phyloP scores from a whole-genome alignment of 2,113 vertebrate species.

The Apaloderma vittatum region DNA sequence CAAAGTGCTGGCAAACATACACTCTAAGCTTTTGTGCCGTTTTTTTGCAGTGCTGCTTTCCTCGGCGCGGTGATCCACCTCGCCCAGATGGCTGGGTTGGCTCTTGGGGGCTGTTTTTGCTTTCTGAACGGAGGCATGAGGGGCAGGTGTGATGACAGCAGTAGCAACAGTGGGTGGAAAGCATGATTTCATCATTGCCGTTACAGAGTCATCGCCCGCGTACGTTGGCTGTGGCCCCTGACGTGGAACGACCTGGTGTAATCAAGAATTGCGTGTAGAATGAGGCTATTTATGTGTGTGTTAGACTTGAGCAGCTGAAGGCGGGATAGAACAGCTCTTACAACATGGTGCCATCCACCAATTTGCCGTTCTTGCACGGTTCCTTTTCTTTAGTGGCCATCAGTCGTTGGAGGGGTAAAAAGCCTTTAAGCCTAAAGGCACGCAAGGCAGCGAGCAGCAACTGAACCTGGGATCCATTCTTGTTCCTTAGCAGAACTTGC shows the following conservation, averaged over 20 bases:
- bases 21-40: not conserved
- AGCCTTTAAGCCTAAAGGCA: too few relatives aligned
- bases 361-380: fast-evolving
- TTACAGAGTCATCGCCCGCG: not conserved
- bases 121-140: not conserved
- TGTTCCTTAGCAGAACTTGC: not conserved
- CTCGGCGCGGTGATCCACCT: not conserved
- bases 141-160: not conserved
- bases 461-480: not conserved
- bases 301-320: not conserved
- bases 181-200: not conserved
- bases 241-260: not conserved
- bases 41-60: not conserved
- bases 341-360: not conserved
- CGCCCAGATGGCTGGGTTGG: not conserved
- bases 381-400: not conserved
- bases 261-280: not conserved
- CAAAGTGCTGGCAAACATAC: not conserved
- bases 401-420: not conserved
- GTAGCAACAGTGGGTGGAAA: not conserved
- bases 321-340: not conserved
- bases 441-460: not conserved
- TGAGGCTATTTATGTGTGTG: not conserved
- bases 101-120: not conserved
- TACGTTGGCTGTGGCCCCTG: not conserved